Evolutionary conservation across 2,888 invertebrate genomes (phyloP).

Genomic region (Spisula solida): DNA sequence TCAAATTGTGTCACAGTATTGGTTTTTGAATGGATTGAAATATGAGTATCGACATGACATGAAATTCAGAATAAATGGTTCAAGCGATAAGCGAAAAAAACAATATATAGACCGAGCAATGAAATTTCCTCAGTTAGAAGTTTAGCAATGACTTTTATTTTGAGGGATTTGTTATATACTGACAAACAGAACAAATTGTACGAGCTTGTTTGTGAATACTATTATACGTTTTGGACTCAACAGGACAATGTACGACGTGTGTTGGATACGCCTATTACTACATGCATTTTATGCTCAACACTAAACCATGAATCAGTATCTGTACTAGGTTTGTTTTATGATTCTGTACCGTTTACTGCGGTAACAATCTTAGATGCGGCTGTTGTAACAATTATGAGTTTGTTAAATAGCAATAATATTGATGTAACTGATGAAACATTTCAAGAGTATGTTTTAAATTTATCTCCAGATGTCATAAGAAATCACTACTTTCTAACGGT

Average conservation of each 20-base stretch:
- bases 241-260: slow-evolving; percentile 6
- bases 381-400: slow-evolving; percentile 45
- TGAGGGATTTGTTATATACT: slow-evolving; percentile 30
- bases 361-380: slow-evolving; percentile 40
- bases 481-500: slow-evolving; percentile 45
- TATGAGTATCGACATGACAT: slow-evolving; percentile 23
- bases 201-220: slow-evolving; percentile 6
- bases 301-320: slow-evolving; percentile 25
- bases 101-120: slow-evolving; percentile 33
- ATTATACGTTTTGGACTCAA: slow-evolving; percentile 34
- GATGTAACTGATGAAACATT: background rate
- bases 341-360: slow-evolving; percentile 27
- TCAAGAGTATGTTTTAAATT: background rate
- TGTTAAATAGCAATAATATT: slow-evolving; percentile 20
- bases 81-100: slow-evolving; percentile 20
- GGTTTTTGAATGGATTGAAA: slow-evolving; percentile 34
- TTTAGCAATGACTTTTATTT: slow-evolving; percentile 7
- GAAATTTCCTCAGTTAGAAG: background rate
- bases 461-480: slow-evolving; percentile 46
- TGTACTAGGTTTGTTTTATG: slow-evolving; percentile 42
- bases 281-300: slow-evolving; percentile 40
- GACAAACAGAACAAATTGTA: slow-evolving; percentile 13
- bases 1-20: slow-evolving; percentile 35
- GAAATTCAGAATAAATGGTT: background rate
- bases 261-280: slow-evolving; percentile 24